A percentile compares a stretch with the other conserved stretches of the same genome.
Conservation (phyloP, 2,888 invertebrate species). For the Euspilapteryx auroguttella region DNA sequence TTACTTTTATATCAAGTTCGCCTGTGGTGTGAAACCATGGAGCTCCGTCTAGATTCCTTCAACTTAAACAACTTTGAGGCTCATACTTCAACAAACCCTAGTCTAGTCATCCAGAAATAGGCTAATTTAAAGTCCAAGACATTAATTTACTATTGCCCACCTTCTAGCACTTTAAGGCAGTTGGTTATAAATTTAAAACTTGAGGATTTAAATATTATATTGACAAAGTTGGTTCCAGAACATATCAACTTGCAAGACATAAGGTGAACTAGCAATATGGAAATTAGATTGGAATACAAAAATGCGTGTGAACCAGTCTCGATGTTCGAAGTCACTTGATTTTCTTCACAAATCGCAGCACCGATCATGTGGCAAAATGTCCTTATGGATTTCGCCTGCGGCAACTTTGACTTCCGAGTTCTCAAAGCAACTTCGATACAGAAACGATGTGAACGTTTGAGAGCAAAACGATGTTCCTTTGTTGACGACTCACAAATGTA, state of each 20-base stretch:
- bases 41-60: no score
- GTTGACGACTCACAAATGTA: conserved; percentile 32
- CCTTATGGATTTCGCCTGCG: conserved; percentile 52
- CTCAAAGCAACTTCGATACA: conserved; percentile 17
- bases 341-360: conserved; percentile 55
- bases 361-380: conserved; percentile 58
- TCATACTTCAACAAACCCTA: no score
- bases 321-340: conserved; percentile 38
- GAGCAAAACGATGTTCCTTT: conserved; percentile 50
- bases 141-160: no score
- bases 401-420: conserved; percentile 51
- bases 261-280: neutral
- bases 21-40: no score
- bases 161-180: no score
- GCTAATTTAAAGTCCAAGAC: no score
- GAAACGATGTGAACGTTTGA: conserved; percentile 33
- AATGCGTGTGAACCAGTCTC: conserved; percentile 35
- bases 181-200: no score
- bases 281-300: conserved; percentile 22
- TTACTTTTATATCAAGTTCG: no score
- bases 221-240: no score
- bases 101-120: no score
- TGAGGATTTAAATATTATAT: no score
- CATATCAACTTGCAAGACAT: neutral
- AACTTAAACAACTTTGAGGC: no score